Evolutionary conservation across 2,888 invertebrate genomes (phyloP).

Genomic region (Drosophila mulleri): DNA sequence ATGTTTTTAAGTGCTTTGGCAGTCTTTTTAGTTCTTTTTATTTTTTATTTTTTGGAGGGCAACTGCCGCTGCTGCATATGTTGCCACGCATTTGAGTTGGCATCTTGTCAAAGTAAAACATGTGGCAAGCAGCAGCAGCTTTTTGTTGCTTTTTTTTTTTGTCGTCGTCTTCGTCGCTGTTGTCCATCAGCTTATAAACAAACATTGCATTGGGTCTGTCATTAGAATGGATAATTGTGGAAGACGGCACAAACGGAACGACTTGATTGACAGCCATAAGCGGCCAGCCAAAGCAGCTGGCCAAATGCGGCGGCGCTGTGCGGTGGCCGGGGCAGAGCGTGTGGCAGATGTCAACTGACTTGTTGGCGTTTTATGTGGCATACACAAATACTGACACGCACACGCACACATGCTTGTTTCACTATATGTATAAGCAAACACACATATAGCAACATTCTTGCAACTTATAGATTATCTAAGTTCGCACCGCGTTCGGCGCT

Average conservation of each 20-base stretch:
- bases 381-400: constrained; percentile 4
- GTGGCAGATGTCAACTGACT: constrained; percentile 78
- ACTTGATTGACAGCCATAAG: constrained; percentile 53
- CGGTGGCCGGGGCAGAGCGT: constrained; percentile 38
- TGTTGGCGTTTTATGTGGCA: constrained; percentile 64
- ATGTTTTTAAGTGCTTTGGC: constrained; percentile 57
- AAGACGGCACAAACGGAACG: constrained; percentile 30
- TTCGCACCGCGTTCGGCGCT: constrained; percentile 4
- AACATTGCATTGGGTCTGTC: constrained; percentile 65
- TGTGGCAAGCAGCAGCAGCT: constrained; percentile 67
- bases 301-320: constrained; percentile 4
- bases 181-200: constrained; percentile 49
- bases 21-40: not conserved
- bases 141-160: constrained; percentile 24
- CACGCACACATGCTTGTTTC: not conserved
- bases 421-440: constrained; percentile 2
- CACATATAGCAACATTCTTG: constrained; percentile 34
- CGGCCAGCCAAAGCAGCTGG: constrained; percentile 25
- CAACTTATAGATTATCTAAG: constrained; percentile 29
- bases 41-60: constrained; percentile 16
- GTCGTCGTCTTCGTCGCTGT: constrained; percentile 9
- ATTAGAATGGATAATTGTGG: constrained; percentile 80
- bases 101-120: constrained; percentile 77
- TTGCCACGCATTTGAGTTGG: constrained; percentile 62
- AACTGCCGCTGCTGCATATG: constrained; percentile 55